Evolutionary conservation across 53 echinoderm and acorn worm species (phyloP).

Genomic region (Pentamera pediparva): DNA sequence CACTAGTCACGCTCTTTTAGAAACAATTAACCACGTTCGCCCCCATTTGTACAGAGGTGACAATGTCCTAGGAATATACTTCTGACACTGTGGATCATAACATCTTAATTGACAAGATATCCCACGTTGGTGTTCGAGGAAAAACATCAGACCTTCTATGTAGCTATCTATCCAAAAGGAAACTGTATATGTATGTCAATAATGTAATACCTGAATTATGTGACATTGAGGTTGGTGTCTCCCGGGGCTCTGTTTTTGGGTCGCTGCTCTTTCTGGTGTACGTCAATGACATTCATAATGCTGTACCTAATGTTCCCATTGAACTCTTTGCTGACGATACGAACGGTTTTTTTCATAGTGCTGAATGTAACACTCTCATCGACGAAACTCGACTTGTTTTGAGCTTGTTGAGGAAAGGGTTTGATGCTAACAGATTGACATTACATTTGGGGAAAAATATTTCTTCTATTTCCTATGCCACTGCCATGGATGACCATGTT

Average conservation of each 20-base stretch:
- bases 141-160: background rate
- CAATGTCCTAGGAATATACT: background rate
- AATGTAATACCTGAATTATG: background rate
- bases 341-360: background rate
- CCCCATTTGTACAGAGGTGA: background rate
- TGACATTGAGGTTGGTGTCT: background rate
- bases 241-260: slow-evolving; percentile 15
- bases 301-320: background rate
- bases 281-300: slow-evolving; percentile 2
- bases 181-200: background rate
- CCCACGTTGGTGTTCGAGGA: background rate
- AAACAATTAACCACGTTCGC: background rate
- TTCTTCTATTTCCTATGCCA: background rate
- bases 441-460: background rate
- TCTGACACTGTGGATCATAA: background rate
- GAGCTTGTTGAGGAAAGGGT: background rate
- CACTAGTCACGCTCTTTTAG: background rate
- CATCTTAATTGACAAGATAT: background rate
- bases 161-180: slow-evolving; percentile 1
- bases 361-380: background rate
- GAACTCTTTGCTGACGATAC: slow-evolving; percentile 1
- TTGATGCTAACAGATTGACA: slow-evolving; percentile 7
- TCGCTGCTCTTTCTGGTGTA: background rate
- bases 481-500: background rate
- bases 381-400: background rate